A percentile compares a stretch with the other conserved stretches of the same genome.
phyloP scores from a whole-genome alignment of 2,888 invertebrate species.

The Adela reaumurella region DNA sequence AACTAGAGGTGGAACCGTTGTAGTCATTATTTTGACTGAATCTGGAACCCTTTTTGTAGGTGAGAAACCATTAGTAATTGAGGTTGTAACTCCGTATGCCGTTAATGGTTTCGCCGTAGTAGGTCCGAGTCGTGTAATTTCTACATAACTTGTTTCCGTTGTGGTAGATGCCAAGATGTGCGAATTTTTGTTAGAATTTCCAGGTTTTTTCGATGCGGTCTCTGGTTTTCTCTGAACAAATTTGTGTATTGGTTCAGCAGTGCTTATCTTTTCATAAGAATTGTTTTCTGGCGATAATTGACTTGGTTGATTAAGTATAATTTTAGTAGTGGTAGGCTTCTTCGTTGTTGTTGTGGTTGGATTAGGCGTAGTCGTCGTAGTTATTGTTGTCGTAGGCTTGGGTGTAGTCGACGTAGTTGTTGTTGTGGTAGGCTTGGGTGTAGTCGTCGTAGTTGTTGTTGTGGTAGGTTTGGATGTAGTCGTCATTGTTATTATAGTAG shows the following conservation, averaged over 20 bases:
- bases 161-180: conserved; percentile 1
- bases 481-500: conserved; percentile 13
- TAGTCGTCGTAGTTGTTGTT: conserved; percentile 15
- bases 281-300: conserved; percentile 1
- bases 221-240: too few species aligned
- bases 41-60: neutral
- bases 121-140: neutral
- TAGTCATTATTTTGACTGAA: too few species aligned
- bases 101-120: neutral
- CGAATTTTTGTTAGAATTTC: conserved; percentile 2
- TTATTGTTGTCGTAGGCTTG: conserved; percentile 8
- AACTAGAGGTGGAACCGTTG: neutral
- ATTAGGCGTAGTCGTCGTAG: conserved; percentile 14
- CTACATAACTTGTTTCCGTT: neutral
- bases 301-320: conserved; percentile 2
- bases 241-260: conserved; percentile 28
- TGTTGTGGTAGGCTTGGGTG: conserved; percentile 14
- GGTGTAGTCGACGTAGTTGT: neutral
- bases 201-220: conserved; percentile 4
- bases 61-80: neutral
- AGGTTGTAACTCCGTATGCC: neutral
- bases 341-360: conserved; percentile 15
- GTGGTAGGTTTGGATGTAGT: conserved; percentile 15
- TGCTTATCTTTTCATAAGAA: conserved; percentile 29
- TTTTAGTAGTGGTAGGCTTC: conserved; percentile 10